Conservation (phyloP, 2,888 invertebrate genomes). For the Thereva nobilitata region DNA sequence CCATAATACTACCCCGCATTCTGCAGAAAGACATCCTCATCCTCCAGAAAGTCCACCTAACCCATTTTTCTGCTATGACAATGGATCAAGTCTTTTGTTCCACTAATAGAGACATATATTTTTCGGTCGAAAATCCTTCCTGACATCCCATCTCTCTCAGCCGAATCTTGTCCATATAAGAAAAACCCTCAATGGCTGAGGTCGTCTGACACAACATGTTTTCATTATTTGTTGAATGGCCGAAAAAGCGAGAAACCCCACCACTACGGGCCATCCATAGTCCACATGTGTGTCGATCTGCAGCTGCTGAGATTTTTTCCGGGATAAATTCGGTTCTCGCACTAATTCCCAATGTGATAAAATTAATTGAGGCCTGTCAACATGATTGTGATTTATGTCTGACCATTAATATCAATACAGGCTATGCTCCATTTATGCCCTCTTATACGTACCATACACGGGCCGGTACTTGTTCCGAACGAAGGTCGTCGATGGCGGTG, state of each 20-base stretch:
- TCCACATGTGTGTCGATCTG: conserved; percentile 24
- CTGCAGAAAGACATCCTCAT: too few relatives aligned
- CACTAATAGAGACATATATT: conserved; percentile 29
- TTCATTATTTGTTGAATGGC: conserved; percentile 28
- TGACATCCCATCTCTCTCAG: conserved; percentile 6
- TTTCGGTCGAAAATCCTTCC: conserved; percentile 9
- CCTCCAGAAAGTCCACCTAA: too few relatives aligned
- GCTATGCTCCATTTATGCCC: conserved; percentile 31
- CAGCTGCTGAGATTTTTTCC: conserved; percentile 25
- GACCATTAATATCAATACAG: conserved; percentile 43
- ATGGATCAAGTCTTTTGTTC: conserved; percentile 7
- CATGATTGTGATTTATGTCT: conserved; percentile 43
- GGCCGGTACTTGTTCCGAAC: not conserved
- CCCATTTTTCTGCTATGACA: too few relatives aligned
- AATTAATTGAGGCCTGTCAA: conserved; percentile 43
- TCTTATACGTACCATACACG: not conserved
- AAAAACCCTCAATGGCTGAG: not conserved
- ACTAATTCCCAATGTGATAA: conserved; percentile 43
- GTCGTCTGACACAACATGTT: conserved; percentile 26
- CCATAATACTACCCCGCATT: too few relatives aligned
- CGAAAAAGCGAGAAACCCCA: not conserved
- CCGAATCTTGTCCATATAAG: conserved; percentile 3
- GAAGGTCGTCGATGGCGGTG: not conserved
- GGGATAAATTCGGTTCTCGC: conserved; percentile 26
- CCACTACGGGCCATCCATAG: not conserved